A percentile compares a stretch with the other conserved stretches of the same genome.
phyloP scores from a whole-genome alignment of 2,888 invertebrate genomes.

The Ctenicera cuprea region DNA sequence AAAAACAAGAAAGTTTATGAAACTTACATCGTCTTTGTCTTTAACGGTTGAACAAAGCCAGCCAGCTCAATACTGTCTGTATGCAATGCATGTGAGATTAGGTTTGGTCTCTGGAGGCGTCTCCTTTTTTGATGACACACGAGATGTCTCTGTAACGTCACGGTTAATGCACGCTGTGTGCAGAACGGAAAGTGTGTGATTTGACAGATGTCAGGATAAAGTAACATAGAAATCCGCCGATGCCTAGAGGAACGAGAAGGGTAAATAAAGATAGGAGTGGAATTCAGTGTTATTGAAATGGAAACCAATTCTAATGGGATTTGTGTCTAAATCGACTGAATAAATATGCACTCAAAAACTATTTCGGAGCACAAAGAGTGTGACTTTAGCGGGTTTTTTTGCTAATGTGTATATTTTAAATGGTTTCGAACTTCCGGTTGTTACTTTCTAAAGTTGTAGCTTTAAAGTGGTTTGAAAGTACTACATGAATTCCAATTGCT shows the following conservation, averaged over 20 bases:
- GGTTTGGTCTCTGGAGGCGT: slow-evolving; percentile 30
- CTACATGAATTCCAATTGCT: too few species aligned
- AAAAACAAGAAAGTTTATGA: too few species aligned
- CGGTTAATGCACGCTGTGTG: slow-evolving; percentile 44
- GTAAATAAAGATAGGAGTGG: slow-evolving; percentile 53
- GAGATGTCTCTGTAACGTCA: slow-evolving; percentile 40
- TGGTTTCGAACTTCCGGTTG: too few species aligned
- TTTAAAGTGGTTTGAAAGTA: too few species aligned
- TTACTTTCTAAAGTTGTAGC: too few species aligned
- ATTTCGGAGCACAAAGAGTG: slow-evolving; percentile 10
- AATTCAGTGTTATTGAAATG: slow-evolving; percentile 53
- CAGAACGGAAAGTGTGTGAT: slow-evolving; percentile 51
- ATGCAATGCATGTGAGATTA: slow-evolving; percentile 30
- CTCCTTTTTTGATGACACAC: slow-evolving; percentile 36
- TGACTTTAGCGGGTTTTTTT: neutral
- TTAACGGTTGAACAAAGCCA: neutral
- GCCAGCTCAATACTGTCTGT: too few species aligned
- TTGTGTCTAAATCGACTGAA: slow-evolving; percentile 45
- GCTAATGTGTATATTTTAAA: neutral
- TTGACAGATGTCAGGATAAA: slow-evolving; percentile 52
- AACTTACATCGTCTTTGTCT: too few species aligned
- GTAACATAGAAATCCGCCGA: slow-evolving; percentile 47
- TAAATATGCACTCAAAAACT: slow-evolving; percentile 31
- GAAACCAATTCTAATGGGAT: slow-evolving; percentile 55
- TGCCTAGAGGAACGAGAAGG: slow-evolving; percentile 49